Evolutionary conservation across 2,797 vertebrate genomes (phyloP).

Genomic region (Phrynocephalus guinanensis): DNA sequence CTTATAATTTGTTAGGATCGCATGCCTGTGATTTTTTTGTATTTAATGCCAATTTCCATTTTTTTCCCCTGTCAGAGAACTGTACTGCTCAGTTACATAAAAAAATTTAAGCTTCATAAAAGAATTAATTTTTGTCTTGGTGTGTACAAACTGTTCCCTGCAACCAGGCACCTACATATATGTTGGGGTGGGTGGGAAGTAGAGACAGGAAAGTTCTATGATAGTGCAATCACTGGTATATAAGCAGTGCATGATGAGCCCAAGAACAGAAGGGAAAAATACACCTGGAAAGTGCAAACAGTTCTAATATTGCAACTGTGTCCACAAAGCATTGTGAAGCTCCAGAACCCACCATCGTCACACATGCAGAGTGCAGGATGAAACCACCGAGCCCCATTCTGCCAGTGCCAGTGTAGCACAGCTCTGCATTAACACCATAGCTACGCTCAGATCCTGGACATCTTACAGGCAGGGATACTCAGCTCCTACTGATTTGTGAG

Average conservation of each 20-base stretch:
- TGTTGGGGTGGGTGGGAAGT: no score
- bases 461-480: no score
- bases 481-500: no score
- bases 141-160: no score
- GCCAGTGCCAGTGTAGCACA: not conserved
- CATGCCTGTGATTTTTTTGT: constrained; percentile 22
- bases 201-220: no score
- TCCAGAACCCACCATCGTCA: not conserved
- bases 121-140: not conserved
- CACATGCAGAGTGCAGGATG: not conserved
- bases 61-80: no score
- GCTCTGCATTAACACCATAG: no score
- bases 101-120: not conserved
- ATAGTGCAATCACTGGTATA: not conserved
- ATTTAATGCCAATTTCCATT: constrained; percentile 15
- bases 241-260: not conserved
- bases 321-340: not conserved
- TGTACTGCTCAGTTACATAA: constrained; percentile 9
- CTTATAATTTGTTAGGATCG: not conserved
- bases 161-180: not conserved
- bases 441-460: no score
- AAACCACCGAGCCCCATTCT: not conserved
- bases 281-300: not conserved
- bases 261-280: not conserved
- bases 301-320: not conserved